These are phyloP conservation scores for Lepidurus packardi DNA, from an alignment of 1,140 invertebrate species.

Conservation along the genomic window DNA sequence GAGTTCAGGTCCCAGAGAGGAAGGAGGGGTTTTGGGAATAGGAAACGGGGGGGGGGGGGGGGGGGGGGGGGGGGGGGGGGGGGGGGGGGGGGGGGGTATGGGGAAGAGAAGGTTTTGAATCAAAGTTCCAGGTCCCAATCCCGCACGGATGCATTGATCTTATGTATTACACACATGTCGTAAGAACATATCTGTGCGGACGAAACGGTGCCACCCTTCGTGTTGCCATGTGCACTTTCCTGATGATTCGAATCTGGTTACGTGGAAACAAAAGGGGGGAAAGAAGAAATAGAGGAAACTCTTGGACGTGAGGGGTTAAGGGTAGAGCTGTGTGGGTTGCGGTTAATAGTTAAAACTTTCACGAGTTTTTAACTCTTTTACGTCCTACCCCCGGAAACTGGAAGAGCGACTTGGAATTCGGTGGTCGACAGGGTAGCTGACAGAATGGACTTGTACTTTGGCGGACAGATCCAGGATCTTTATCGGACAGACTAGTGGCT, in stretches of 20 bases:
- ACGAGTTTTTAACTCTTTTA: too few species aligned
- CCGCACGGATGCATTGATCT: neutral
- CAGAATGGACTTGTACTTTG: too few species aligned
- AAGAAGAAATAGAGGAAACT: neutral
- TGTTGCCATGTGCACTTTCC: constrained; percentile 9
- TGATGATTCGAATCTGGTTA: neutral
- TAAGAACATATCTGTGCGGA: neutral
- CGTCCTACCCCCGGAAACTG: too few species aligned
- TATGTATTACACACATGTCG: neutral
- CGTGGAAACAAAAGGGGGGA: neutral
- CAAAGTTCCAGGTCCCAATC: neutral
- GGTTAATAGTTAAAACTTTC: too few species aligned
- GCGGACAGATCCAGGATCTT: too few species aligned
- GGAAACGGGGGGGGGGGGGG: neutral
- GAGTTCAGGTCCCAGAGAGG: neutral
- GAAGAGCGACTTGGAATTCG: too few species aligned
- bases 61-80: too few species aligned
- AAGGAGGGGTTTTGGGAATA: neutral
- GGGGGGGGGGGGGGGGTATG: too few species aligned
- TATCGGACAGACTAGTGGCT: too few species aligned
- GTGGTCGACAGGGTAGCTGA: too few species aligned
- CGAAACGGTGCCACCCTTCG: neutral
- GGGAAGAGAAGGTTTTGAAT: neutral
- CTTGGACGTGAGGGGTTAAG: neutral
- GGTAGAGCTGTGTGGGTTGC: too few species aligned